Conservation (phyloP, 2,888 invertebrate genomes). For the Watsonalla cultraria region DNA sequence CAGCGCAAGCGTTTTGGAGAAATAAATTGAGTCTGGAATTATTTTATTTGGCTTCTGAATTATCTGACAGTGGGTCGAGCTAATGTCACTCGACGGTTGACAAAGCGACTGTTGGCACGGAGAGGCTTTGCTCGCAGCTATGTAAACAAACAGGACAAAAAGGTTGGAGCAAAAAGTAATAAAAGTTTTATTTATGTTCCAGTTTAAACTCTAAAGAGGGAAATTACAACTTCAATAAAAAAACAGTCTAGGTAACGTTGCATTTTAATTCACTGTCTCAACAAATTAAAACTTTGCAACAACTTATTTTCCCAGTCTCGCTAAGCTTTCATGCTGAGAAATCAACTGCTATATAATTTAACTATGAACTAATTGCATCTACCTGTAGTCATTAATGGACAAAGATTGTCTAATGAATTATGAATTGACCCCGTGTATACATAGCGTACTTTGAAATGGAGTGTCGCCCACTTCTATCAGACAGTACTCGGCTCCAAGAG, state of each 20-base stretch:
- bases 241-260: conserved; percentile 15
- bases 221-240: conserved; percentile 31
- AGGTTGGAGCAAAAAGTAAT: conserved; percentile 55
- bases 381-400: conserved; percentile 18
- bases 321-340: conserved; percentile 6
- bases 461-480: conserved; percentile 28
- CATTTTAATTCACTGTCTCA: conserved; percentile 15
- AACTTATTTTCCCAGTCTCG: conserved; percentile 10
- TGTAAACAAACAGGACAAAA: conserved; percentile 66
- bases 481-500: conserved; percentile 42
- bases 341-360: neutral
- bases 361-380: too few species aligned
- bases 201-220: conserved; percentile 39
- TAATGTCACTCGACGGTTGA: conserved; percentile 72
- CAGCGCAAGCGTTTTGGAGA: conserved; percentile 23
- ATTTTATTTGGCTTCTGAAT: conserved; percentile 68
- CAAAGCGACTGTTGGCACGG: conserved; percentile 75
- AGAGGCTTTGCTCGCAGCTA: conserved; percentile 68
- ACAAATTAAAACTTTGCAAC: conserved; percentile 11
- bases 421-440: conserved; percentile 13
- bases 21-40: conserved; percentile 46
- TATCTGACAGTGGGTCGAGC: conserved; percentile 67
- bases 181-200: conserved; percentile 56
- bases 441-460: conserved; percentile 22
- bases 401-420: conserved; percentile 16